Base-by-base conservation (phyloP, 1,140 invertebrate genomes). In the Dolichoris vasculosae region DNA sequence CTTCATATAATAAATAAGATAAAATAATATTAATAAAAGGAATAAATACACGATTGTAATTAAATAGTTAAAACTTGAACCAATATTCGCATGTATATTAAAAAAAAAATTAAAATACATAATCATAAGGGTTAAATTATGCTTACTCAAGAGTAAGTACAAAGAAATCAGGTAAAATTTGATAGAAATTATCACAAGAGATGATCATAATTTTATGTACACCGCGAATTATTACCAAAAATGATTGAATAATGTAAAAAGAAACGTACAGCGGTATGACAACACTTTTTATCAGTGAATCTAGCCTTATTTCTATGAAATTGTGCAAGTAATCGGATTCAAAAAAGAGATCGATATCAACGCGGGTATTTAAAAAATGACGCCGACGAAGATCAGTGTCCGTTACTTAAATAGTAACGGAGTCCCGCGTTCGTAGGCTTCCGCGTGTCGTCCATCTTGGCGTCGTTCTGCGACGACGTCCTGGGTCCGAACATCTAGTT, bases 121-220 rank as follows among this genome's bases (percentile, higher is more conserved):
- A 32, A 4, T 20, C 9, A 20, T 35, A 43, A 30, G n/a, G 64
- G 64, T 51, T 69, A 17, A 55, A 71, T 48, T 82, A 26, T n/a
- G 64, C 46, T 51, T 69, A n/a, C 32, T 20, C 35, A 35, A n/a
- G 20, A 51, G 4, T 20, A 38, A 43, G n/a, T 51, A n/a, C 32
- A 64, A 64, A 64, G 59, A 63, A 79, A 79, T 17, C 32, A 63
- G 77, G 77, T 79, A 51, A 79, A 40, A 79, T 43, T 63, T 8
- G 35, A 59, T 6, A 59, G 32, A n/a, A 55, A 6, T 35, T 38
- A 9, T 40, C 11, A 40, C 55, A 63, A 63, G 77, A 9, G 51
- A 63, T 2, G 55, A 79, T 38, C 55, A 9, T 59, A 59, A 59
- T 26, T 59, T 26, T 26, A 9, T 59, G 26, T 59, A 26, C 2